Conservation (phyloP, 2,888 invertebrate species). For the Torymus auratus region DNA sequence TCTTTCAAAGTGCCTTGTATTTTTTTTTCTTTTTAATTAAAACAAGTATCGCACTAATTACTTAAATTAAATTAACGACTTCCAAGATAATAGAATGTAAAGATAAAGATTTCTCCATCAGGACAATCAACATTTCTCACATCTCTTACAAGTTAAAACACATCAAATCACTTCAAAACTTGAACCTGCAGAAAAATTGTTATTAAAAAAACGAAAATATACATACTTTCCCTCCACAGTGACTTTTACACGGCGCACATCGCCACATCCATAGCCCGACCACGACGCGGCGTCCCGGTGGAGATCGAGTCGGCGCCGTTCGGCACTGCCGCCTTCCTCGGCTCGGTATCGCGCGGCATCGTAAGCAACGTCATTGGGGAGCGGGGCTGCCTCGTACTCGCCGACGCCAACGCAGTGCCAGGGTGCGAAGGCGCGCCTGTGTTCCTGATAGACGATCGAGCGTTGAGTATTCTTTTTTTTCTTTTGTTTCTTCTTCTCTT, state of each 20-base stretch:
- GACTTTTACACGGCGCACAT: slow-evolving; percentile 28
- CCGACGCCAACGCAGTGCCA: slow-evolving; percentile 80
- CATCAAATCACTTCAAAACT: too few relatives aligned
- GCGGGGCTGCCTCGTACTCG: slow-evolving; percentile 78
- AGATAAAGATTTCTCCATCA: too few relatives aligned
- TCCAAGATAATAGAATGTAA: too few relatives aligned
- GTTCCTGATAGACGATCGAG: slow-evolving; percentile 69
- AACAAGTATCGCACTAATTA: too few relatives aligned
- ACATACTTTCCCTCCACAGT: background rate
- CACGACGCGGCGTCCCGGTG: slow-evolving; percentile 65
- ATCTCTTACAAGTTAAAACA: too few relatives aligned
- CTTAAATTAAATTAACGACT: too few relatives aligned
- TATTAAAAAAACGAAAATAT: background rate
- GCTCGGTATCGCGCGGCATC: slow-evolving; percentile 80
- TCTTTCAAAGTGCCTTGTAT: too few relatives aligned
- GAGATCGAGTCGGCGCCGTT: slow-evolving; percentile 75
- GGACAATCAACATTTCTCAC: too few relatives aligned
- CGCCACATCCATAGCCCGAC: background rate
- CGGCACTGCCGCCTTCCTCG: slow-evolving; percentile 79
- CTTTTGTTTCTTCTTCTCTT: background rate
- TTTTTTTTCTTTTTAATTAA: too few relatives aligned
- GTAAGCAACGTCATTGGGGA: slow-evolving; percentile 80
- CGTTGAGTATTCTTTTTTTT: slow-evolving; percentile 58
- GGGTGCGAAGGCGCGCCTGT: slow-evolving; percentile 82
- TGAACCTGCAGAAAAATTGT: too few relatives aligned